phyloP scores from a whole-genome alignment of 64 coral and sea anemone species.

The Anthopleura sola region DNA sequence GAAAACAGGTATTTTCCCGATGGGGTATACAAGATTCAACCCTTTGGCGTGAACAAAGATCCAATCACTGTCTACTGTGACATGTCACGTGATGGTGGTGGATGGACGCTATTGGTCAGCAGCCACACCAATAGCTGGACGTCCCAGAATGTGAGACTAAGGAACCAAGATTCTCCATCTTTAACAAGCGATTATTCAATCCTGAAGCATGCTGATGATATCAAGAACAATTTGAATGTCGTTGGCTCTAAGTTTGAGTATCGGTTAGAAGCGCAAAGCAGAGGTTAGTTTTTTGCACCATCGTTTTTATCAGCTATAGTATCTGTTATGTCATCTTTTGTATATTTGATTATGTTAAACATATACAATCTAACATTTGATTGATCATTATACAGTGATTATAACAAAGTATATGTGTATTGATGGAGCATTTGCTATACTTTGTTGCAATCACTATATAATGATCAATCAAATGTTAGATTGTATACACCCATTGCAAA shows the following conservation, averaged over 20 bases:
- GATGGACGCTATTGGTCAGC: conserved; percentile 76
- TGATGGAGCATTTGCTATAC: too few species aligned
- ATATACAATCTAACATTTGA: too few species aligned
- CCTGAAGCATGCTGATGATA: conserved; percentile 54
- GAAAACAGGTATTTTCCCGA: conserved; percentile 44
- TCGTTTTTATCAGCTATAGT: too few species aligned
- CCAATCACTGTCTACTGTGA: conserved; percentile 27
- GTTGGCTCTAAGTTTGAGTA: conserved; percentile 73
- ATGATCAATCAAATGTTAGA: too few species aligned
- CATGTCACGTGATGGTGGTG: too few species aligned
- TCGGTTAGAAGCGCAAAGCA: conserved; percentile 70
- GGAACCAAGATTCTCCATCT: conserved; percentile 33
- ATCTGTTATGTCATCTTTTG: too few species aligned
- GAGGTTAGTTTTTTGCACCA: conserved; percentile 37
- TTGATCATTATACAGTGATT: too few species aligned
- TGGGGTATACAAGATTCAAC: conserved; percentile 64
- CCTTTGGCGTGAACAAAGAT: conserved; percentile 17
- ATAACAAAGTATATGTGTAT: too few species aligned
- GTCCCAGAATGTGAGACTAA: conserved; percentile 42
- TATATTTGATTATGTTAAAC: too few species aligned
- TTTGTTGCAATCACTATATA: too few species aligned
- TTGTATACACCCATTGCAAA: too few species aligned
- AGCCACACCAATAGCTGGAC: conserved; percentile 85
- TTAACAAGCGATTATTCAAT: conserved; percentile 65
- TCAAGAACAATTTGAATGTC: conserved; percentile 70